Percentiles rank a stretch among this genome's conserved stretches.
These are phyloP conservation scores for Ceratina japonica DNA, from an alignment of 1,140 invertebrate species.

Conservation along the genomic window DNA sequence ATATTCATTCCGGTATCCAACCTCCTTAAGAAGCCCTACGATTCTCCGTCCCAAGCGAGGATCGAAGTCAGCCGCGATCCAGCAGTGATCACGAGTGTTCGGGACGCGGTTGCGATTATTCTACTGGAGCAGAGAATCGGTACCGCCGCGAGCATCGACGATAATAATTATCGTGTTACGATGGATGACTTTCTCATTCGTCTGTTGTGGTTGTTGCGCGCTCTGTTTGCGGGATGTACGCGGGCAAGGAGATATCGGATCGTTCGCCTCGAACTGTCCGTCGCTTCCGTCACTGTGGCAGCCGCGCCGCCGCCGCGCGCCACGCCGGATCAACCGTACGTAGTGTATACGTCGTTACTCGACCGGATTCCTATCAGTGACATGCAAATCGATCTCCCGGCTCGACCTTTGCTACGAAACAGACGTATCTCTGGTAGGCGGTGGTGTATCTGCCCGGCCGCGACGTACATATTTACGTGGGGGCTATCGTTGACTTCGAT, in stretches of 20 bases:
- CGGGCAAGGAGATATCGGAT: slow-evolving; percentile 59
- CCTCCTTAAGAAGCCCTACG: too few relatives aligned
- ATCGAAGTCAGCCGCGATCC: too few relatives aligned
- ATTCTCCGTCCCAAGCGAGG: too few relatives aligned
- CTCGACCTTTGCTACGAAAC: slow-evolving; percentile 54
- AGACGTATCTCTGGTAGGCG: slow-evolving; percentile 45
- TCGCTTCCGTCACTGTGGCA: slow-evolving; percentile 42
- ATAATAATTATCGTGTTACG: slow-evolving; percentile 46
- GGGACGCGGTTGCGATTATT: too few relatives aligned
- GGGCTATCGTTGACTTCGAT: slow-evolving; percentile 15
- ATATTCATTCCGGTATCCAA: too few relatives aligned
- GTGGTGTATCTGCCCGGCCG: slow-evolving; percentile 29
- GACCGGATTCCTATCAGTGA: slow-evolving; percentile 68
- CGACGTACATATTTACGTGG: slow-evolving; percentile 40
- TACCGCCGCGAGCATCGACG: slow-evolving; percentile 20
- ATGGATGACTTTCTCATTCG: slow-evolving; percentile 40
- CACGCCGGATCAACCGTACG: not conserved
- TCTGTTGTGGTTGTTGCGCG: not conserved
- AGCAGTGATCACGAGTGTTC: too few relatives aligned
- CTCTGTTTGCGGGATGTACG: not conserved
- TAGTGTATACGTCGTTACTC: slow-evolving; percentile 43
- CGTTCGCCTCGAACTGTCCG: slow-evolving; percentile 68
- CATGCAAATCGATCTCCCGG: slow-evolving; percentile 67
- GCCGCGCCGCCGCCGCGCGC: slow-evolving; percentile 20
- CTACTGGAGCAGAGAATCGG: too few relatives aligned